These are phyloP conservation scores for Calephelis virginiensis DNA, from an alignment of 1,140 invertebrate species.

Conservation along the genomic window DNA sequence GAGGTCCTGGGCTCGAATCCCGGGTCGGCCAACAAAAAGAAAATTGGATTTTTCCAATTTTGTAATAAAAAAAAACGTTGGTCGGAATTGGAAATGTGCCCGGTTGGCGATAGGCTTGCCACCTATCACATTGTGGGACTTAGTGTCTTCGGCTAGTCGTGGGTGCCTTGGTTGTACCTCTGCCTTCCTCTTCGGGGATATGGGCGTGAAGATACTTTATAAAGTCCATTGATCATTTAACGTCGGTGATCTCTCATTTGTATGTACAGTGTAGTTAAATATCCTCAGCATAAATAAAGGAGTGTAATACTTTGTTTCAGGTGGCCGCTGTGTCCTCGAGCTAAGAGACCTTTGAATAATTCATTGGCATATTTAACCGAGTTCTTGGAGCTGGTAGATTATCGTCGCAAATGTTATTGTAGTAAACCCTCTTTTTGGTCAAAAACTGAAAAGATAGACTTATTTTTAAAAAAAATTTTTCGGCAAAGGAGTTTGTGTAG, in stretches of 20 bases:
- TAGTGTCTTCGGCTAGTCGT: too few species aligned
- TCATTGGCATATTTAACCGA: slow-evolving; percentile 65
- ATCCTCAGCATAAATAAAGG: slow-evolving; percentile 51
- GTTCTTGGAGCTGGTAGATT: slow-evolving; percentile 31
- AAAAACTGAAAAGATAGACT: neutral
- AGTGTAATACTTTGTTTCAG: slow-evolving; percentile 69
- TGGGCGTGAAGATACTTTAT: too few species aligned
- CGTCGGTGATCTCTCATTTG: slow-evolving; percentile 2
- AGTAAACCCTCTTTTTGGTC: slow-evolving; percentile 9
- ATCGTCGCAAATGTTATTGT: slow-evolving; percentile 7
- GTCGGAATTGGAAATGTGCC: too few species aligned
- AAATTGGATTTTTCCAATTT: too few species aligned
- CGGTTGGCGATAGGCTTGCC: too few species aligned
- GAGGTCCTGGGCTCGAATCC: too few species aligned
- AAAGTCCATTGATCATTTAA: neutral
- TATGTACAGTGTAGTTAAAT: slow-evolving; percentile 13
- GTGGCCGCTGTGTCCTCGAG: slow-evolving; percentile 53
- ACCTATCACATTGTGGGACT: too few species aligned
- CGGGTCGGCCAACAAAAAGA: too few species aligned
- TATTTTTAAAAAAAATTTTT: neutral
- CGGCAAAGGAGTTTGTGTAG: too few species aligned
- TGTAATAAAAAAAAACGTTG: too few species aligned
- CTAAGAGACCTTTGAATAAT: slow-evolving; percentile 71
- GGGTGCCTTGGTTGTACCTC: too few species aligned
- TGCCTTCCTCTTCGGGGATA: too few species aligned